Percentiles rank a stretch among this genome's conserved stretches.
Evolutionary conservation across 2,113 vertebrate species (phyloP).

Genomic region (Acanthochromis polyacanthus): DNA sequence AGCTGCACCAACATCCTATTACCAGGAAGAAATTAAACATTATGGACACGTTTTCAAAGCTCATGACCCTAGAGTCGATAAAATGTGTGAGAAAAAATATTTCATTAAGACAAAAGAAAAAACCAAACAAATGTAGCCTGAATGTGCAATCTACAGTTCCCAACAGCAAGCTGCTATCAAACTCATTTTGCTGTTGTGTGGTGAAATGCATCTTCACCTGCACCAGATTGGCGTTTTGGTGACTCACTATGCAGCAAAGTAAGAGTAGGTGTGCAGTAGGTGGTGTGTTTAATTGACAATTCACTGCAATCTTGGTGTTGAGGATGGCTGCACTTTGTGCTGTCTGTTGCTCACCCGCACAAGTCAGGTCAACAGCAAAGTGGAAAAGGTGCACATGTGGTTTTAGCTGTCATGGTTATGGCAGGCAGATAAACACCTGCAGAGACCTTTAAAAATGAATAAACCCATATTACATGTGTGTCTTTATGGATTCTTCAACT

Average conservation of each 20-base stretch:
- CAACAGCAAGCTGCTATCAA: neutral
- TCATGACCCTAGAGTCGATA: neutral
- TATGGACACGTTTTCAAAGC: slow-evolving; percentile 18
- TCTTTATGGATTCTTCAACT: too few species aligned
- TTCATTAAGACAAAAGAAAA: neutral
- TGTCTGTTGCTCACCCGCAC: neutral
- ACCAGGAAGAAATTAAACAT: slow-evolving; percentile 38
- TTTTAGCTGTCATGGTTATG: neutral
- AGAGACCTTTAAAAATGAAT: neutral
- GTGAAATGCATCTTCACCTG: slow-evolving; percentile 7
- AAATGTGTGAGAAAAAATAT: neutral
- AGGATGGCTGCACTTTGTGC: neutral
- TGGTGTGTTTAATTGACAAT: slow-evolving; percentile 8
- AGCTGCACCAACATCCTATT: slow-evolving; percentile 33
- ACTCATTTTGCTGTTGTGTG: slow-evolving; percentile 1
- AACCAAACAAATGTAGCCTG: neutral
- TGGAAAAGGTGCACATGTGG: neutral
- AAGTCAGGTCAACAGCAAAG: neutral
- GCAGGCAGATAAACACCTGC: neutral
- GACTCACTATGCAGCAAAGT: slow-evolving; percentile 7
- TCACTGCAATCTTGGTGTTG: neutral
- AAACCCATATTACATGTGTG: too few species aligned
- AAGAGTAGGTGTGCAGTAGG: neutral
- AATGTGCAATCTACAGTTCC: slow-evolving; percentile 5
- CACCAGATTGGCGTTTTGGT: slow-evolving; percentile 18